These are phyloP conservation scores for Pao palembangensis DNA, from an alignment of 2,113 vertebrate species.

Conservation along the genomic window DNA sequence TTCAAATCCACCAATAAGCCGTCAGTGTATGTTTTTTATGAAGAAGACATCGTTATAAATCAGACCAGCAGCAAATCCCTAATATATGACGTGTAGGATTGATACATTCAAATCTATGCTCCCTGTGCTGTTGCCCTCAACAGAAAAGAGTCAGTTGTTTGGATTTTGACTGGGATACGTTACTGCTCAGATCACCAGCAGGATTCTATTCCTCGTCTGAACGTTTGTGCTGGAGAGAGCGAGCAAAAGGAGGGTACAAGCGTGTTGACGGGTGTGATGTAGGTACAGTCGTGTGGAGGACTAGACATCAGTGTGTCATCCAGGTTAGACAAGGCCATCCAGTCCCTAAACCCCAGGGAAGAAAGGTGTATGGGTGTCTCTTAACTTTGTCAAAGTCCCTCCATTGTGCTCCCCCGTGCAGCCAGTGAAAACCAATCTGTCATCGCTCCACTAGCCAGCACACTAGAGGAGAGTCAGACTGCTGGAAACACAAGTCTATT, in stretches of 20 bases:
- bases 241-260: constrained; percentile 28
- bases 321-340: constrained; percentile 73
- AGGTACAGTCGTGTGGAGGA: constrained; percentile 67
- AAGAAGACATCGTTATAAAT: no score
- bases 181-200: not conserved
- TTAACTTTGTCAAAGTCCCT: constrained; percentile 71
- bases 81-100: no score
- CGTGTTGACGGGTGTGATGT: constrained; percentile 63
- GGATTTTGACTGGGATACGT: not conserved
- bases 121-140: no score
- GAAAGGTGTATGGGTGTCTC: constrained; percentile 35
- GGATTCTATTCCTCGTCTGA: not conserved
- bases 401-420: constrained; percentile 70
- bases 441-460: constrained; percentile 70
- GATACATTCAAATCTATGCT: no score
- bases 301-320: constrained; percentile 71
- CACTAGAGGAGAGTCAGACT: constrained; percentile 50
- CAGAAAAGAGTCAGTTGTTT: no score
- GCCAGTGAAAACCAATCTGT: constrained; percentile 72
- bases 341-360: constrained; percentile 68
- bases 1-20: constrained; percentile 3
- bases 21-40: not conserved
- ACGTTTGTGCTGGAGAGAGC: constrained; percentile 12
- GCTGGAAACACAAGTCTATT: constrained; percentile 71
- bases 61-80: no score